These are phyloP conservation scores for Poecilia velifera DNA, from an alignment of 2,797 vertebrate species.

Conservation along the genomic window DNA sequence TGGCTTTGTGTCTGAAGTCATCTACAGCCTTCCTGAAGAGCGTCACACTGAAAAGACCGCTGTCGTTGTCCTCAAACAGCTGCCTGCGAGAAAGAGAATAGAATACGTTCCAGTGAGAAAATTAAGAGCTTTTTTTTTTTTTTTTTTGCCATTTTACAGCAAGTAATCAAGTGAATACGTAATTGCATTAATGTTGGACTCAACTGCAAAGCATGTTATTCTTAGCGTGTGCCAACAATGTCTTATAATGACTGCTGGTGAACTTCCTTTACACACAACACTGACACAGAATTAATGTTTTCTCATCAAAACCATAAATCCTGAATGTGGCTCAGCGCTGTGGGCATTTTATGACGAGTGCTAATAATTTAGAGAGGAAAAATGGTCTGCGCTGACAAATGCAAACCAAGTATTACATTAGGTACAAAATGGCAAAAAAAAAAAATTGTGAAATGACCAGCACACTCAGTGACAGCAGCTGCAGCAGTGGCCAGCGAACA, in stretches of 20 bases:
- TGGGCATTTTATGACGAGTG: background rate
- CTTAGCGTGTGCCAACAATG: background rate
- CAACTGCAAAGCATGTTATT: background rate
- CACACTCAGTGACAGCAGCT: background rate
- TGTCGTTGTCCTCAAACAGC: conserved; percentile 94
- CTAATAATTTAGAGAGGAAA: background rate
- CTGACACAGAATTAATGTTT: background rate
- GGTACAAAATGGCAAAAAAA: background rate
- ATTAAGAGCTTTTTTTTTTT: background rate
- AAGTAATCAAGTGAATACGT: background rate
- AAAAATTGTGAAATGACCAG: background rate
- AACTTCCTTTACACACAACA: background rate
- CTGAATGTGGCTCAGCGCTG: background rate
- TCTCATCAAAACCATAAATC: background rate
- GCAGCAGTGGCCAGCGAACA: background rate
- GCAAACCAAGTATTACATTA: background rate
- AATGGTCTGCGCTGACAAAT: background rate
- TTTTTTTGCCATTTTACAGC: background rate
- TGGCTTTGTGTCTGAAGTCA: conserved; percentile 97
- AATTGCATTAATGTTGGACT: background rate
- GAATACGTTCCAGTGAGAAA: background rate
- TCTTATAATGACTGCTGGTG: background rate
- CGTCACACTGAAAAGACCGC: conserved; percentile 94
- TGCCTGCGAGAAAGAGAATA: conserved; percentile 76
- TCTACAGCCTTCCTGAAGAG: conserved; percentile 90